Evolutionary conservation across 2,797 vertebrate genomes (phyloP).

Genomic region (Hirundo rustica): DNA sequence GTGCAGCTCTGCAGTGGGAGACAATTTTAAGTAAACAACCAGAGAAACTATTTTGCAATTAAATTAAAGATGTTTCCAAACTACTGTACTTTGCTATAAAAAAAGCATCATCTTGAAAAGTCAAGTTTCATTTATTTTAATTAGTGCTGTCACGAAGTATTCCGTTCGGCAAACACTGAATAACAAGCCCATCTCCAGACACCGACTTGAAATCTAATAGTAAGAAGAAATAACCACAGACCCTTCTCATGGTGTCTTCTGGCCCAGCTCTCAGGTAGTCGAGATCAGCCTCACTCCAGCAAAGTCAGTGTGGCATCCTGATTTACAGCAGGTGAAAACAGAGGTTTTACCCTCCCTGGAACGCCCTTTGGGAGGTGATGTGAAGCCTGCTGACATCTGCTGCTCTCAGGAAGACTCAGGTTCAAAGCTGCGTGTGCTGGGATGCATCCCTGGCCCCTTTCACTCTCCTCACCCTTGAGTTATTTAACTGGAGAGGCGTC

Average conservation of each 20-base stretch:
- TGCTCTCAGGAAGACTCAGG: background rate
- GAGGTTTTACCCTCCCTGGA: background rate
- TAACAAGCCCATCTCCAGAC: conserved; percentile 37
- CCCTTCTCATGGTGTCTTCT: background rate
- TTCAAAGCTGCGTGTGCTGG: background rate
- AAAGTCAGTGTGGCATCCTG: background rate
- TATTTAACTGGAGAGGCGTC: conserved; percentile 25
- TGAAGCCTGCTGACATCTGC: background rate
- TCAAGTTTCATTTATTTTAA: conserved; percentile 70
- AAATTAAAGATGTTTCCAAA: conserved; percentile 71
- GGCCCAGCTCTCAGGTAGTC: background rate
- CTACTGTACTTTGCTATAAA: conserved; percentile 57
- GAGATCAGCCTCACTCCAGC: background rate
- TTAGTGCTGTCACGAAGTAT: conserved; percentile 43
- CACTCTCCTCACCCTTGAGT: background rate
- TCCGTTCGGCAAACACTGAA: background rate
- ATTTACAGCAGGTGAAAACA: background rate
- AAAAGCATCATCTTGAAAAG: conserved; percentile 57
- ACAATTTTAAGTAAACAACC: conserved; percentile 65
- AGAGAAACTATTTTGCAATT: conserved; percentile 60
- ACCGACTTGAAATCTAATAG: background rate
- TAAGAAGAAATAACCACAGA: background rate
- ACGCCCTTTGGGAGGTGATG: background rate
- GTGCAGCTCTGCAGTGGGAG: background rate
- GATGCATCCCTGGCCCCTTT: background rate